Percentiles rank a stretch among this genome's conserved stretches.
These are phyloP conservation scores for Alcis repandata DNA, from an alignment of 2,888 invertebrate species.

Conservation along the genomic window DNA sequence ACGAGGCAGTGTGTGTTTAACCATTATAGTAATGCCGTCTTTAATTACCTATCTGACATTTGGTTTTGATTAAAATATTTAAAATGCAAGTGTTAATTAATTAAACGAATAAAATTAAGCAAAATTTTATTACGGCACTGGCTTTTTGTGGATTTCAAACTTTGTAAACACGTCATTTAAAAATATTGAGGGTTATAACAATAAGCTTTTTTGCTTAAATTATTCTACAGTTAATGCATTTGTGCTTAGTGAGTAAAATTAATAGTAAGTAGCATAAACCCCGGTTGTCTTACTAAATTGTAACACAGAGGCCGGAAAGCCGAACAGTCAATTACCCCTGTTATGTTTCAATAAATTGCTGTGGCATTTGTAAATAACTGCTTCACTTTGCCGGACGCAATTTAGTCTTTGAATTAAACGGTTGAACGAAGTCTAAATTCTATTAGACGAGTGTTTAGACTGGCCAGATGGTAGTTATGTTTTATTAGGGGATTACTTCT, in stretches of 20 bases:
- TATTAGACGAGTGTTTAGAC: too few relatives aligned
- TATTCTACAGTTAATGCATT: not conserved
- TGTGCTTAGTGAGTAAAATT: too few relatives aligned
- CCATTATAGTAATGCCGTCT: slow-evolving; percentile 17
- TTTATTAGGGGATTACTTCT: not conserved
- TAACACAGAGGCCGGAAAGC: slow-evolving; percentile 17
- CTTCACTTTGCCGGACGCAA: slow-evolving; percentile 11
- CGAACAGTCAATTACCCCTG: slow-evolving; percentile 29
- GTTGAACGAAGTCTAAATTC: not conserved
- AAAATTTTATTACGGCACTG: not conserved
- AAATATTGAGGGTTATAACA: not conserved
- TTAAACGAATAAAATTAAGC: slow-evolving; percentile 8
- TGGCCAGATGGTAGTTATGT: too few relatives aligned
- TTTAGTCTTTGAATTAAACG: not conserved
- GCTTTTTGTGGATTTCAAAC: not conserved
- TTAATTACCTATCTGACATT: slow-evolving; percentile 26
- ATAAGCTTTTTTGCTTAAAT: not conserved
- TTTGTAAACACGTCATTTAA: not conserved
- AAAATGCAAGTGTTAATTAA: slow-evolving; percentile 21
- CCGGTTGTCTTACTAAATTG: slow-evolving; percentile 3
- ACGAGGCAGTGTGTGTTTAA: slow-evolving; percentile 29
- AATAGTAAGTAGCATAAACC: not conserved
- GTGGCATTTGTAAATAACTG: slow-evolving; percentile 35
- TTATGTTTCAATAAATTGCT: slow-evolving; percentile 37
- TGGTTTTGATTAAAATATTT: slow-evolving; percentile 18